phyloP scores from a whole-genome alignment of 2,113 vertebrate species.

The Aptenodytes patagonicus region DNA sequence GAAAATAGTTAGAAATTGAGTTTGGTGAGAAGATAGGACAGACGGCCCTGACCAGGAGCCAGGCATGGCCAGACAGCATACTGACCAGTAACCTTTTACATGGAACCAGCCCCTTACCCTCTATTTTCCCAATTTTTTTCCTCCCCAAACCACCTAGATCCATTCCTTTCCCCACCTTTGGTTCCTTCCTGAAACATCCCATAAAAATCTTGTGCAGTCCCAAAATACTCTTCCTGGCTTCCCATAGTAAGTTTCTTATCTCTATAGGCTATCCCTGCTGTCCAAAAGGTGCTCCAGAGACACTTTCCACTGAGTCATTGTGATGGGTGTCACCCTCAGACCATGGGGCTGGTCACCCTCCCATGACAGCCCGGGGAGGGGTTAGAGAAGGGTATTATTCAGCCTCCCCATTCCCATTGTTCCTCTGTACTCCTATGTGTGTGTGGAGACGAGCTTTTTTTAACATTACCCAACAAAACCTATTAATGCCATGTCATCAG shows the following conservation, averaged over 20 bases:
- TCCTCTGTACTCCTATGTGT: background rate
- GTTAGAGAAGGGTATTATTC: background rate
- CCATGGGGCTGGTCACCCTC: background rate
- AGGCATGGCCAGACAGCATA: background rate
- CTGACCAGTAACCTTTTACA: background rate
- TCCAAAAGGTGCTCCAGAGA: background rate
- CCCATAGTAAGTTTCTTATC: background rate
- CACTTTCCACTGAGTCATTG: background rate
- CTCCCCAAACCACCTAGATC: background rate
- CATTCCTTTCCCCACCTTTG: background rate
- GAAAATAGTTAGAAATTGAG: background rate
- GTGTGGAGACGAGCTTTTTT: background rate
- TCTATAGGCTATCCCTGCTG: background rate
- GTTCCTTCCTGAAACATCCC: background rate
- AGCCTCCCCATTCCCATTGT: background rate
- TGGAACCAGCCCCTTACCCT: background rate
- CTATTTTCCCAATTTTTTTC: background rate
- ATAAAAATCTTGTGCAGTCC: background rate
- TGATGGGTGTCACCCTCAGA: background rate
- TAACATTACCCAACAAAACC: background rate
- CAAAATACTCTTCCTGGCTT: background rate
- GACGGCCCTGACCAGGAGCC: background rate
- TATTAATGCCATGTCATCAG: conserved; percentile 2
- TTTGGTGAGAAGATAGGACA: background rate
- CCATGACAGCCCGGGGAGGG: background rate